Evolutionary conservation across 1,140 invertebrate species (phyloP), one percentile per base, ranked within the genome.

Genomic region (Pectinophora gossypiella): DNA sequence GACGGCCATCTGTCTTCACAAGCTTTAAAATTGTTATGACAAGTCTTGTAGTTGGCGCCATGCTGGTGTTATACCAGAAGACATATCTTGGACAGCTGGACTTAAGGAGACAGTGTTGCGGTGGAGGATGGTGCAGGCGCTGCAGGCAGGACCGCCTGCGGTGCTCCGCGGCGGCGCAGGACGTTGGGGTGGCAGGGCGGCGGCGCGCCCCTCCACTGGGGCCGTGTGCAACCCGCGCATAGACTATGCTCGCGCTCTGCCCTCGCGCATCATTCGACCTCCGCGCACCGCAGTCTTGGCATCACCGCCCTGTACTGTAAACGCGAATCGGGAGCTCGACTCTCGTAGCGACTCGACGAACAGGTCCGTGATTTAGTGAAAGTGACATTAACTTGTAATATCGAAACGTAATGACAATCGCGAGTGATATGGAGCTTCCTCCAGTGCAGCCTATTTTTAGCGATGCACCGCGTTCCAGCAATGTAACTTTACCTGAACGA

Each of bases 151-250:
- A n/a, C 36, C n/a, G 48, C 10, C 35, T 32, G 23, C 27, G 32
- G 18, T 20, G 42, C 18, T 44, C 12, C 10, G 19, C 13, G 36
- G 36, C 9, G 13, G 36, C 4, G 13, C 42, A 40, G 36, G 51
- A 44, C 32, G n/a, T n/a, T 18, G 47, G 35, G 45, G 68, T 56
- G 52, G 44, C 53, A 54, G 64, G 69, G 71, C 54, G 67, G 64
- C 56, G 61, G 51, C 46, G 51, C 53, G 54, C 77, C 78, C 80
- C 80, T 64, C 76, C 77, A 77, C 76, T 78, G 68, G 86, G 82
- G 88, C 87, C 87, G 87, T 89, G 87, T 89, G 88, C 87, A 88
- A 78, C 67, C 60, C 68, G 66, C 71, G 58, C 68, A 88, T 87
- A 88, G 87, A 89, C 87, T 89, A 88, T 79, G 73, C 65, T 74